A percentile compares a stretch with the other conserved stretches of the same genome.
phyloP scores from a whole-genome alignment of 1,140 invertebrate genomes.

The Eupeodes corollae region DNA sequence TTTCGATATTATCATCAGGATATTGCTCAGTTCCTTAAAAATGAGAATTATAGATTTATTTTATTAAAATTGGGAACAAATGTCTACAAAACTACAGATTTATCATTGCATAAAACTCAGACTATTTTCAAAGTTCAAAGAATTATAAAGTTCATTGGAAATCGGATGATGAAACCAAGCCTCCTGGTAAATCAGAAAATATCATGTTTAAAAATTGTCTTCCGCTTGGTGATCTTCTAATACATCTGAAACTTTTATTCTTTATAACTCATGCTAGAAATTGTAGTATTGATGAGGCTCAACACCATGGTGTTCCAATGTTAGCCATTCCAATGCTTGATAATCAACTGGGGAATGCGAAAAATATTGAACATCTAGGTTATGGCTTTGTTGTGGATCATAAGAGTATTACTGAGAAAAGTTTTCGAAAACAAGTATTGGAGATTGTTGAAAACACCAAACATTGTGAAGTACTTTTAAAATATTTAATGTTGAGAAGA shows the following conservation, averaged over 20 bases:
- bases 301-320: slow-evolving; percentile 41
- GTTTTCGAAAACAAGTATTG: slow-evolving; percentile 29
- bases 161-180: slow-evolving; percentile 6
- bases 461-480: slow-evolving; percentile 29
- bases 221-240: slow-evolving; percentile 44
- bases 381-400: slow-evolving; percentile 22
- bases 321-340: slow-evolving; percentile 38
- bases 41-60: no score
- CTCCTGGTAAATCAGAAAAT: slow-evolving; percentile 40
- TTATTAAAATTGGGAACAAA: no score
- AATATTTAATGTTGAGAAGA: slow-evolving; percentile 15
- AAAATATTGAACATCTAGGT: slow-evolving; percentile 9
- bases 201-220: slow-evolving; percentile 45
- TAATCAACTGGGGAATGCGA: slow-evolving; percentile 24
- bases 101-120: no score
- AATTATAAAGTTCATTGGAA: no score
- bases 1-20: no score
- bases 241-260: slow-evolving; percentile 18
- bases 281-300: slow-evolving; percentile 39
- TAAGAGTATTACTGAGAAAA: slow-evolving; percentile 20
- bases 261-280: slow-evolving; percentile 7
- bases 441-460: slow-evolving; percentile 39
- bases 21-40: no score
- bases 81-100: no score
- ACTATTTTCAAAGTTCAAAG: no score